Conservation (phyloP, 1,140 invertebrate species). For the Drosophila murphyi region DNA sequence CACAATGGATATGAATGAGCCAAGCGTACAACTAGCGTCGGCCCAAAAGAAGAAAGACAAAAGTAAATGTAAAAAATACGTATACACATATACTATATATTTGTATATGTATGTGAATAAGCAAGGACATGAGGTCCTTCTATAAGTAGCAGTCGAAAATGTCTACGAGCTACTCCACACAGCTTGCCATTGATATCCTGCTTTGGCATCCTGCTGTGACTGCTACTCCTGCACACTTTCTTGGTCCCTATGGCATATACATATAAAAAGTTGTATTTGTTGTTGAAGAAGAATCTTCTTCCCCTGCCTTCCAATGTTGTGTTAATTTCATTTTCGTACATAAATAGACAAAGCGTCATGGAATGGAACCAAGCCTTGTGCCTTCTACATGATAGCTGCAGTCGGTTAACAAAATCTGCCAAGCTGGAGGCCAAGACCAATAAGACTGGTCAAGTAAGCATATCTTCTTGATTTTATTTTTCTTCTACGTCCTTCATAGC, state of each 20-base stretch:
- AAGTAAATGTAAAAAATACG: slow-evolving; percentile 32
- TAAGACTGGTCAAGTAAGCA: not conserved
- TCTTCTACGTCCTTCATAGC: not conserved
- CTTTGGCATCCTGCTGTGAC: slow-evolving; percentile 3
- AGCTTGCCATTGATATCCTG: slow-evolving; percentile 34
- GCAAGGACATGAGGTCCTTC: slow-evolving; percentile 15
- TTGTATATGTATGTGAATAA: not conserved
- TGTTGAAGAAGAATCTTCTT: not conserved
- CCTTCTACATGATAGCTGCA: slow-evolving; percentile 43
- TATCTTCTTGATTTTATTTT: not conserved
- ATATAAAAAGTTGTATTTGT: slow-evolving; percentile 16
- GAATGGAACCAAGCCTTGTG: slow-evolving; percentile 39
- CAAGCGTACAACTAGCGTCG: slow-evolving; percentile 30
- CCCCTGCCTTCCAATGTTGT: slow-evolving; percentile 54
- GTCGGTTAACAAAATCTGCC: slow-evolving; percentile 60
- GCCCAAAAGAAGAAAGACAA: slow-evolving; percentile 49
- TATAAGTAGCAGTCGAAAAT: slow-evolving; percentile 5
- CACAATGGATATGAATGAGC: slow-evolving; percentile 77
- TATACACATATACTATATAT: slow-evolving; percentile 14
- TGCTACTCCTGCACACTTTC: slow-evolving; percentile 22
- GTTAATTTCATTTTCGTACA: slow-evolving; percentile 76
- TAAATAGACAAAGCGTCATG: slow-evolving; percentile 67
- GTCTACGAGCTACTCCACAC: slow-evolving; percentile 4
- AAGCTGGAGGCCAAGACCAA: not conserved
- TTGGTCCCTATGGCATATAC: slow-evolving; percentile 14